A percentile compares a stretch with the other conserved stretches of the same genome.
Conservation (phyloP, 2,113 vertebrate genomes). For the Neolamprologus devosi region DNA sequence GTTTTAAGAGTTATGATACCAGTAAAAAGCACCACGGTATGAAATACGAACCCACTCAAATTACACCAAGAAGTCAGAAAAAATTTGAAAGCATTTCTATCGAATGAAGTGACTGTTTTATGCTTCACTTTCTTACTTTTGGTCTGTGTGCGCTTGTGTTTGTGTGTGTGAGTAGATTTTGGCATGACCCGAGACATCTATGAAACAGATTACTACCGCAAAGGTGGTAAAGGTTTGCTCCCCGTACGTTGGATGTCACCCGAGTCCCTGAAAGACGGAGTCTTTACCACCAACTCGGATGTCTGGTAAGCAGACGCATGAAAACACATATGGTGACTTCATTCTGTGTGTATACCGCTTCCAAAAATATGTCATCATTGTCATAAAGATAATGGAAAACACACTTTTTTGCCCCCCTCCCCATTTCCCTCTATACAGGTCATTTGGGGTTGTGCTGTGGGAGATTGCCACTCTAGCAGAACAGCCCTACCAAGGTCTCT, state of each 20-base stretch:
- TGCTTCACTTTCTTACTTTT: background rate
- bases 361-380: background rate
- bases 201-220: slow-evolving; percentile 97
- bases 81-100: background rate
- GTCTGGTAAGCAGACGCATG: slow-evolving; percentile 80
- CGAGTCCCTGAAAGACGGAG: slow-evolving; percentile 94
- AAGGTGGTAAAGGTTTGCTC: slow-evolving; percentile 93
- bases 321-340: background rate
- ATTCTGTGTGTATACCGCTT: background rate
- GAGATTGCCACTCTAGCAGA: slow-evolving; percentile 93
- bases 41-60: background rate
- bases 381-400: background rate
- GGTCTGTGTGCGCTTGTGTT: background rate
- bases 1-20: background rate
- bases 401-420: background rate
- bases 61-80: background rate
- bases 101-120: background rate
- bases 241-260: slow-evolving; percentile 99
- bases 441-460: slow-evolving; percentile 95
- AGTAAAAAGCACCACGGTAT: background rate
- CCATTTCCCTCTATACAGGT: slow-evolving; percentile 67
- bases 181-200: slow-evolving; percentile 99
- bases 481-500: slow-evolving; percentile 96
- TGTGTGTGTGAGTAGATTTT: slow-evolving; percentile 76
- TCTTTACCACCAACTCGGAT: slow-evolving; percentile 96